Evolutionary conservation across 2,113 vertebrate genomes (phyloP), one percentile per base, ranked within the genome.

Genomic region (Collichthys lucidus): DNA sequence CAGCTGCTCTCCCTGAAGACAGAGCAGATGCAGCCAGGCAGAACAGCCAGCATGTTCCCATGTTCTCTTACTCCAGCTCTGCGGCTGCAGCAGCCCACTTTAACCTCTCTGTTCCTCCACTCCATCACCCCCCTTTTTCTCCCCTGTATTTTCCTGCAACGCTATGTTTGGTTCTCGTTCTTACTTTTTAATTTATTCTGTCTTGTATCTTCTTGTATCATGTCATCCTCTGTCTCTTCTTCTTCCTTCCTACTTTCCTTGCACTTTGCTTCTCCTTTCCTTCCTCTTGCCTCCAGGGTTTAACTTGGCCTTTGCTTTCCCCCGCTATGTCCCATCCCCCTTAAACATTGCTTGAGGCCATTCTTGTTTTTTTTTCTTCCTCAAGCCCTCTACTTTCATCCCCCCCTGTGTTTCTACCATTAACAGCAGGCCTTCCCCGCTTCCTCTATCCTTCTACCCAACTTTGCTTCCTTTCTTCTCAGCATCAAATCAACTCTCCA

Each of bases 1-100:
- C 90, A 91, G 88, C 92, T 92, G 87, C 88, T 87, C 80, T 91
- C 91, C 92, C 92, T 86, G 90, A 88, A 93, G 92, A 92, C 89
- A 92, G 81, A 88, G 87, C 84, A 81, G 91, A 89, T 79, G 87
- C 92, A 93, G 82, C 89, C 90, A 92, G 88, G 93, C 93, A 93
- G 92, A 93, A 93, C 89, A 91, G 88, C 89, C 90, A 87, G 84
- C 86, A 85, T 92, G 93, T 89, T 91, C 86, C 63, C 77, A 82
- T 83, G 85, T 87, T 82, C 85, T 73, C 50, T 62, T 78, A 74
- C 73, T 77, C 50, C 84, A 68, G 77, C 66, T 82, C 82, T 81
- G 60, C 24, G 49, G 66, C 77, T 79, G 69, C 78, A 83, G 77
- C 61, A 81, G 77, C 74, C 63, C 85, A 87, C 65, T 63, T 60